Percentiles rank a stretch among this genome's conserved stretches.
Conservation (phyloP, 2,797 vertebrate species). For the Capromys pilorides region DNA sequence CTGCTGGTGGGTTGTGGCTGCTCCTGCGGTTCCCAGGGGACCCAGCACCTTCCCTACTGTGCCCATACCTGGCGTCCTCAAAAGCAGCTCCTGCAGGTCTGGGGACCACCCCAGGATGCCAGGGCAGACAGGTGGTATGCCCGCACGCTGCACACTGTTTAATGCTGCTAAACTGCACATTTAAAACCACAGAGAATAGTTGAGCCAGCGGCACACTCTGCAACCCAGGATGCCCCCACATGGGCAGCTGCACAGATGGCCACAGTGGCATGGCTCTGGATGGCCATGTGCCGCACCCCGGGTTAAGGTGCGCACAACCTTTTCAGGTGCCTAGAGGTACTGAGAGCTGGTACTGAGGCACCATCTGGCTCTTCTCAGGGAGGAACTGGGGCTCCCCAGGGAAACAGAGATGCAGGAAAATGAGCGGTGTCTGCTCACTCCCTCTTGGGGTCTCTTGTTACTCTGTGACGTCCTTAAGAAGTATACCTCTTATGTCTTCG, state of each 20-base stretch:
- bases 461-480: neutral
- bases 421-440: rapidly evolving
- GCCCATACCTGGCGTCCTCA: rapidly evolving
- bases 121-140: slow-evolving; percentile 56
- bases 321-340: neutral
- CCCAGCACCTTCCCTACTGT: neutral
- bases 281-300: no score
- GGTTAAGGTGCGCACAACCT: neutral
- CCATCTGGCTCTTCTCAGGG: rapidly evolving
- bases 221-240: neutral
- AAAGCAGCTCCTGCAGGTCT: rapidly evolving
- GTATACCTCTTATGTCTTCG: neutral
- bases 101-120: slow-evolving; percentile 47
- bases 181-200: neutral
- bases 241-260: slow-evolving; percentile 77
- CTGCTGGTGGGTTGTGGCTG: neutral
- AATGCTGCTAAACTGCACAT: neutral
- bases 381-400: no score
- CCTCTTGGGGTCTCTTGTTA: neutral
- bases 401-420: neutral
- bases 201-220: neutral
- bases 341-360: neutral
- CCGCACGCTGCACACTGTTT: neutral
- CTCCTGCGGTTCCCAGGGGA: neutral
- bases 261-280: slow-evolving; percentile 19